Evolutionary conservation across 1,140 invertebrate species (phyloP).

Genomic region (Lethrus apterus): DNA sequence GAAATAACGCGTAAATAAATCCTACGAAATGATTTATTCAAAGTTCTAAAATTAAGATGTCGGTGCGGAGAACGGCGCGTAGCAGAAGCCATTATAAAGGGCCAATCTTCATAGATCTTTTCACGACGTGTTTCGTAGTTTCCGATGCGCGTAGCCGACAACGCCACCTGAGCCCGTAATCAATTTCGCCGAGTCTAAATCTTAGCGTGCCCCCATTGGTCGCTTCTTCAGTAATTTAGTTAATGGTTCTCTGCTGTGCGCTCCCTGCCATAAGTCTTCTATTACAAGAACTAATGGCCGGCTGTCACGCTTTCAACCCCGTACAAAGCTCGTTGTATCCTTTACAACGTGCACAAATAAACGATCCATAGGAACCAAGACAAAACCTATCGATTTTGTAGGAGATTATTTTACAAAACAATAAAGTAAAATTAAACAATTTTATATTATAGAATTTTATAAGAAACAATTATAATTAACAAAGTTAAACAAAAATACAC

Average conservation of each 20-base stretch:
- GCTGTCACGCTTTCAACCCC: constrained; percentile 38
- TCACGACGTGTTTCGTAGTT: constrained; percentile 25
- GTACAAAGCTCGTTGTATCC: constrained; percentile 18
- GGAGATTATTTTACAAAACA: too few relatives aligned
- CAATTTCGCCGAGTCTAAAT: constrained; percentile 35
- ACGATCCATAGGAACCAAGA: too few relatives aligned
- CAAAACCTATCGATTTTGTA: too few relatives aligned
- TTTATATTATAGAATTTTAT: too few relatives aligned
- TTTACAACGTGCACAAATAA: too few relatives aligned
- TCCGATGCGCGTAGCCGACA: constrained; percentile 24
- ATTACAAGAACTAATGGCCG: constrained; percentile 42
- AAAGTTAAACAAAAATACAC: too few relatives aligned
- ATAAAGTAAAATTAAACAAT: too few relatives aligned
- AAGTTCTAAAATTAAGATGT: not conserved
- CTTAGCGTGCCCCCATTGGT: constrained; percentile 36
- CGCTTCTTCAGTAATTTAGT: constrained; percentile 40
- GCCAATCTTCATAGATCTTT: constrained; percentile 14
- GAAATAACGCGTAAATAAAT: too few relatives aligned
- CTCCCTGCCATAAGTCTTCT: constrained; percentile 37
- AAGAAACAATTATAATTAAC: too few relatives aligned
- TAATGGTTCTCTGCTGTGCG: constrained; percentile 40
- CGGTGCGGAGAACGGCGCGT: not conserved
- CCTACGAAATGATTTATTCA: not conserved
- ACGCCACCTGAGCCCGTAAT: constrained; percentile 36
- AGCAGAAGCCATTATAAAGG: constrained; percentile 14